Conservation (phyloP, 2,113 vertebrate species). For the Melanerpes aurifrons region DNA sequence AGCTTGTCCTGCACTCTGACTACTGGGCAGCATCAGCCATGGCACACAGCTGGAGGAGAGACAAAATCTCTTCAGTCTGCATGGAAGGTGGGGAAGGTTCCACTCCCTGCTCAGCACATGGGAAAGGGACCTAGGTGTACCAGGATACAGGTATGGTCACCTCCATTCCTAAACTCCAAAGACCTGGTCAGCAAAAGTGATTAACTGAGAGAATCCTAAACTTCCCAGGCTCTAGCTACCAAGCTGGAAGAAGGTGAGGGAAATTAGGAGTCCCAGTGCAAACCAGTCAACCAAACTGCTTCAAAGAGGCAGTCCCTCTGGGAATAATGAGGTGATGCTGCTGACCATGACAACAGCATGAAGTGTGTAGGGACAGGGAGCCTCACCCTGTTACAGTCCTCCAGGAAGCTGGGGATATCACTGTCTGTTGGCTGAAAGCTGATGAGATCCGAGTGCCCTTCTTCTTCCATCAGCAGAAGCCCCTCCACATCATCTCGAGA, state of each 20-base stretch:
- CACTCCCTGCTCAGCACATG: neutral
- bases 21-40: neutral
- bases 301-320: neutral
- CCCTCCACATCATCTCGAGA: conserved; percentile 94
- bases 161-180: neutral
- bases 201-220: neutral
- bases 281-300: neutral
- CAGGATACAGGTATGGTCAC: neutral
- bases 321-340: neutral
- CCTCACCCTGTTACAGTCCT: conserved; percentile 94
- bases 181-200: neutral
- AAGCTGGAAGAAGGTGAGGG: neutral
- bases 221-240: neutral
- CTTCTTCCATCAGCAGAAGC: conserved; percentile 91
- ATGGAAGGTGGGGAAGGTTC: neutral
- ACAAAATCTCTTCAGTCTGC: neutral
- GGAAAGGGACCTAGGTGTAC: neutral
- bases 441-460: conserved; percentile 91
- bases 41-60: neutral
- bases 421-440: conserved; percentile 98
- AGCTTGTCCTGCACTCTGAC: neutral
- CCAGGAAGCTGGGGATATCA: conserved; percentile 97
- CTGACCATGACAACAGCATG: neutral
- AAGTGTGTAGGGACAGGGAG: neutral
- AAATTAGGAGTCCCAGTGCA: neutral